phyloP scores from a whole-genome alignment of 1,140 invertebrate species.

The Zaprionus taronus region DNA sequence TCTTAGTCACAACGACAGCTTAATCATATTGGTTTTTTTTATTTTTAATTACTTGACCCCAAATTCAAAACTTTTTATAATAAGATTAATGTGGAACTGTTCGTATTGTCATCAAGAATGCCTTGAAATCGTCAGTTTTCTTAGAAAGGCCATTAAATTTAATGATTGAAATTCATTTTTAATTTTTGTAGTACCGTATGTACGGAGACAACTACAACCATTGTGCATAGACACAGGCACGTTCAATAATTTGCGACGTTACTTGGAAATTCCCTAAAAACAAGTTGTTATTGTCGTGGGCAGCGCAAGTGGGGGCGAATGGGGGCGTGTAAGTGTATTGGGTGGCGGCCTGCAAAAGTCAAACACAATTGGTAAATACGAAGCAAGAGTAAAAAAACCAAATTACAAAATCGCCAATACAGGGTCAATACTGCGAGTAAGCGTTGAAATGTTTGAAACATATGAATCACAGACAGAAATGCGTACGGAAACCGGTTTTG shows the following conservation, averaged over 20 bases:
- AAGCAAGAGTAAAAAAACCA: conserved; percentile 34
- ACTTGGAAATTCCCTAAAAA: conserved; percentile 47
- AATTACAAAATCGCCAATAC: conserved; percentile 78
- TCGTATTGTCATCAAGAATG: no score
- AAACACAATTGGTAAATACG: conserved; percentile 35
- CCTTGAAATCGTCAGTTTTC: not conserved
- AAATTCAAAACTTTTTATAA: no score
- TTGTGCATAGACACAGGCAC: conserved; percentile 2
- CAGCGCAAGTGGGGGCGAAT: conserved; percentile 43
- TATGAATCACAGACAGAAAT: conserved; percentile 68
- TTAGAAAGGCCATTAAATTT: not conserved
- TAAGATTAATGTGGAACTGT: no score
- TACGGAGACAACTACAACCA: not conserved
- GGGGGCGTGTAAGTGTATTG: conserved; percentile 23
- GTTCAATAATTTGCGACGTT: conserved; percentile 35
- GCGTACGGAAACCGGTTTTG: conserved; percentile 60
- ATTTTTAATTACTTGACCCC: no score
- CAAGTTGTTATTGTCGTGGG: conserved; percentile 43
- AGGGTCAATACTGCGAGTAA: conserved; percentile 61
- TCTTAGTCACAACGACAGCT: no score
- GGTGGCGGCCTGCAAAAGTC: conserved; percentile 16
- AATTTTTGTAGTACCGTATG: not conserved
- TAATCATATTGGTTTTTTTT: no score
- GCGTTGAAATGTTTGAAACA: conserved; percentile 54
- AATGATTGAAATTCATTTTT: not conserved